Evolutionary conservation across 2,888 invertebrate genomes (phyloP).

Genomic region (Drosophila diplacantha): DNA sequence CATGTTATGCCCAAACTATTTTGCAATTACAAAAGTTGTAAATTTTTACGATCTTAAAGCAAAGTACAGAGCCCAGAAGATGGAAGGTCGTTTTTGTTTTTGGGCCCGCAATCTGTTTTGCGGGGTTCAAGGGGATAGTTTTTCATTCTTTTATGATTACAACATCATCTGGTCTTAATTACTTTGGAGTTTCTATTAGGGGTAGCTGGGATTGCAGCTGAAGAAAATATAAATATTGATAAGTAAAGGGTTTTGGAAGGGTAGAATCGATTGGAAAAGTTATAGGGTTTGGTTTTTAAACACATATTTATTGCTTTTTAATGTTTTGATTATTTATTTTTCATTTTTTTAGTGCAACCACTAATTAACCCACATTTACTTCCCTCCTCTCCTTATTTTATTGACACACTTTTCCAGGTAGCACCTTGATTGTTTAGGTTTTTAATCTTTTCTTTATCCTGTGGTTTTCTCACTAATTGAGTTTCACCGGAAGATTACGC

Average conservation of each 20-base stretch:
- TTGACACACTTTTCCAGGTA: constrained; percentile 4
- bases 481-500: constrained; percentile 10
- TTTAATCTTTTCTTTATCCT: constrained; percentile 14
- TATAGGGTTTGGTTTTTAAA: not conserved
- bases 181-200: constrained; percentile 17
- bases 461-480: constrained; percentile 20
- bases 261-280: not conserved
- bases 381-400: not conserved
- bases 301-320: not conserved
- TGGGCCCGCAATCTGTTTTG: constrained; percentile 6
- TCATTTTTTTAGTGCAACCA: not conserved
- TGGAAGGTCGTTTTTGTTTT: constrained; percentile 5
- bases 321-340: not conserved
- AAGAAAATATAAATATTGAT: not conserved
- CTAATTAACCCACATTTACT: constrained; percentile 4
- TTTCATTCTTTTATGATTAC: constrained; percentile 44
- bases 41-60: constrained; percentile 52
- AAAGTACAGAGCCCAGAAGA: not conserved
- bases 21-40: constrained; percentile 68
- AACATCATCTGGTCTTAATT: constrained; percentile 49
- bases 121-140: constrained; percentile 47
- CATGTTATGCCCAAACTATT: constrained; percentile 50
- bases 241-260: too few relatives aligned
- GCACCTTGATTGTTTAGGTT: constrained; percentile 11
- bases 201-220: not conserved